Evolutionary conservation across 2,113 vertebrate species (phyloP).

Genomic region (Perognathus longimembris): DNA sequence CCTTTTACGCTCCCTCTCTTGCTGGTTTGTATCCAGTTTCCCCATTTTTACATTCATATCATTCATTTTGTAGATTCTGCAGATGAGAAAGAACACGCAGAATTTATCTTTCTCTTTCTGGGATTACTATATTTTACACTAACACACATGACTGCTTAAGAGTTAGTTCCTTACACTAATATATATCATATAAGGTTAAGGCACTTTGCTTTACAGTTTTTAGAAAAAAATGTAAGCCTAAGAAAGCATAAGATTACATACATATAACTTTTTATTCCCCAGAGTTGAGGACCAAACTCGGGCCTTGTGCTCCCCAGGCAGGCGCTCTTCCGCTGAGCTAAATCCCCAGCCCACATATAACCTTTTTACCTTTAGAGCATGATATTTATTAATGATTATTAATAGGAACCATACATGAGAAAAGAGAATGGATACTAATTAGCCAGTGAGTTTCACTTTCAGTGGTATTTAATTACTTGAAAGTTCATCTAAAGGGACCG

Average conservation of each 20-base stretch:
- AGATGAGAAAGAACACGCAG: no score
- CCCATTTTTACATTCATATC: no score
- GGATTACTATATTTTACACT: background rate
- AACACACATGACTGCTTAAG: background rate
- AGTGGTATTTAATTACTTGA: background rate
- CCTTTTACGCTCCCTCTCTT: no score
- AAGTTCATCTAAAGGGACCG: background rate
- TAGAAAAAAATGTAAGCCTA: constrained; percentile 27
- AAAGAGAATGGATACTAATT: background rate
- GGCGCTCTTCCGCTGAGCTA: no score
- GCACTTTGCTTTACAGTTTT: constrained; percentile 29
- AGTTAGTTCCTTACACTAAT: background rate
- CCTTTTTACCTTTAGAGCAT: background rate
- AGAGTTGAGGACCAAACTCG: no score
- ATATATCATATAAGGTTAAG: background rate
- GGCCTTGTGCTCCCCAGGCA: no score
- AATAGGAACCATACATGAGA: background rate
- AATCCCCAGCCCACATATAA: no score
- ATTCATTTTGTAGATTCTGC: no score
- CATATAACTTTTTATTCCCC: no score
- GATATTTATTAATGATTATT: background rate
- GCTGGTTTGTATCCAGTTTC: no score
- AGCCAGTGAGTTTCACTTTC: background rate
- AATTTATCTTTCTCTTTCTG: no score
- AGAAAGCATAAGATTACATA: background rate